Evolutionary conservation across 2,113 vertebrate species (phyloP), one percentile per base, ranked within the genome.

Genomic region (Meles meles): DNA sequence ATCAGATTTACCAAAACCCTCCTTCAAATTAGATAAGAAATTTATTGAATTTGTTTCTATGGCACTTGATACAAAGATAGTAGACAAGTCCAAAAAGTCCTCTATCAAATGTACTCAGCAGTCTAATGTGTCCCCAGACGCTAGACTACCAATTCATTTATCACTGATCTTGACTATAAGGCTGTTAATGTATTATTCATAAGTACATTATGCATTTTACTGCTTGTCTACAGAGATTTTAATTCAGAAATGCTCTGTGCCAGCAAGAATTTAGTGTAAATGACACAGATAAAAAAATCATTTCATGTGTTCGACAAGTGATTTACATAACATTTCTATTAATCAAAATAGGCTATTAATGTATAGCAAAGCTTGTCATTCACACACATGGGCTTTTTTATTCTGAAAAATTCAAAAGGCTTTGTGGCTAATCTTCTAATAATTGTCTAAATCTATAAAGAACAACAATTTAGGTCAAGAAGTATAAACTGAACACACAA

Each of bases 191-290:
- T 57, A 76, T 88, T 94, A 97, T 89, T 93, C 82, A 69, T 83
- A 94, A 88, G 10, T 17, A 37, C 9, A 81, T 91, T 57, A 91
- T 47, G 42, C 65, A 63, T 80, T 96, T 91, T 77, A 90, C 37
- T 81, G 27, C 69, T 90, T 93, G 63, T 88, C 44, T 17, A 44
- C 29, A 94, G 95, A 89, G 49, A 88, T 47, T 59, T 94, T 95
- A 95, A 92, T 92, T 96, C 85, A 88, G 69, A 92, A 96, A 88
- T 52, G 47, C 25, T 96, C 63, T 81, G 57, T 88, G 63, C 25
- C 61, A 63, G 59, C 72, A 96, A 90, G 55, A 95, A 96, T 80
- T 96, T 65, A 90, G 91, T 91, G 39, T 65, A 88, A 96, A 80
- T 63, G 67, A 88, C 5, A 79, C 52, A 90, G 37, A 83, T 57